Percentiles rank a stretch among this genome's conserved stretches.
Conservation (phyloP, 2,113 vertebrate species). For the Clarias macrocephalus region DNA sequence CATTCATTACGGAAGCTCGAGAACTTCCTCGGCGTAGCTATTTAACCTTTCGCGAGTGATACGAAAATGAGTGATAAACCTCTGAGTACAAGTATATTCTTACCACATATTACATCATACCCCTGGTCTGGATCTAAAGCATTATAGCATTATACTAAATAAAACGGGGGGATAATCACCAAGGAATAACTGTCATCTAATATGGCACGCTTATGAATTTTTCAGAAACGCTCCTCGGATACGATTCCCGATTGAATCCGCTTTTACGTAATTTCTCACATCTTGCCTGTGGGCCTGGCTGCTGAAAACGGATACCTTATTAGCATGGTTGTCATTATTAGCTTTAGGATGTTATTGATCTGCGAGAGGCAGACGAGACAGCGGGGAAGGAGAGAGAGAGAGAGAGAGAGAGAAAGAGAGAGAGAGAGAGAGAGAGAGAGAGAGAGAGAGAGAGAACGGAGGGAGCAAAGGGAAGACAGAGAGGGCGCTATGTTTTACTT, state of each 20-base stretch:
- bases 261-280: slow-evolving; percentile 16
- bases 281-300: background rate
- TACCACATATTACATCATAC: slow-evolving; percentile 43
- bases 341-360: slow-evolving; percentile 63
- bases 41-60: background rate
- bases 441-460: background rate
- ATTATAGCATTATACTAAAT: slow-evolving; percentile 2
- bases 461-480: background rate
- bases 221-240: background rate
- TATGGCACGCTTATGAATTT: background rate
- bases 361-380: slow-evolving; percentile 47
- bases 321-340: slow-evolving; percentile 64
- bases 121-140: background rate
- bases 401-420: slow-evolving; percentile 8
- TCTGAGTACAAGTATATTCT: background rate
- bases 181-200: slow-evolving; percentile 8
- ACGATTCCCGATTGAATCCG: slow-evolving; percentile 8
- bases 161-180: background rate
- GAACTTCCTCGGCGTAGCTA: slow-evolving; percentile 15
- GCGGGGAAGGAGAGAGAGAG: slow-evolving; percentile 13
- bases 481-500: background rate
- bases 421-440: slow-evolving; percentile 12
- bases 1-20: slow-evolving; percentile 47
- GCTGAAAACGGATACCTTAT: slow-evolving; percentile 63
- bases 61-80: background rate